Conservation (phyloP, 2,113 vertebrate genomes). For the Vireo altiloquus region DNA sequence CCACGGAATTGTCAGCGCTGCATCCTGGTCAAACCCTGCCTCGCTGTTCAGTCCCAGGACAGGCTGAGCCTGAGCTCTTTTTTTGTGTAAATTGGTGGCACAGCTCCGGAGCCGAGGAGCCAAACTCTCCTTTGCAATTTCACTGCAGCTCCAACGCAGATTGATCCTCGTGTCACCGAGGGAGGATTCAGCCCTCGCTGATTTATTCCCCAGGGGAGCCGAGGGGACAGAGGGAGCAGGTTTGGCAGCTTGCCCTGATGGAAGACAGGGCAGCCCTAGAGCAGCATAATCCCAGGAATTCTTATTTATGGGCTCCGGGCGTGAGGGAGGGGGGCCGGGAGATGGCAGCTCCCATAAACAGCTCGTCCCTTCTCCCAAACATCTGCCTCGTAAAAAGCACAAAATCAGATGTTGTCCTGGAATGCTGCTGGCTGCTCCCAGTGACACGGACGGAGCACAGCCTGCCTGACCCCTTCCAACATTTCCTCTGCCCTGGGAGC, state of each 20-base stretch:
- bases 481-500: constrained; percentile 19
- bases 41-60: neutral
- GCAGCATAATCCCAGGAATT: neutral
- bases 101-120: neutral
- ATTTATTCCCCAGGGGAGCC: neutral
- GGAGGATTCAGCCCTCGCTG: neutral
- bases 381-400: constrained; percentile 56
- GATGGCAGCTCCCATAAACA: constrained; percentile 39
- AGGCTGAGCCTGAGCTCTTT: neutral
- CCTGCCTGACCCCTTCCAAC: constrained; percentile 22
- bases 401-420: constrained; percentile 66
- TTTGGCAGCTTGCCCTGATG: neutral
- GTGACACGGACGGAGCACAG: neutral
- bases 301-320: neutral
- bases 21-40: neutral
- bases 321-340: neutral
- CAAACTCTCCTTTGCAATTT: neutral
- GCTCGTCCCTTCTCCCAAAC: constrained; percentile 32
- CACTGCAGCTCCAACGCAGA: neutral
- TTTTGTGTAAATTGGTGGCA: neutral
- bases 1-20: neutral
- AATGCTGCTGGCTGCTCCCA: constrained; percentile 21
- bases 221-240: neutral
- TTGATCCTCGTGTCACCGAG: neutral
- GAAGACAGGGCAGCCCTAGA: constrained; percentile 22